Percentiles rank a stretch among this genome's conserved stretches.
Evolutionary conservation across 2,888 invertebrate species (phyloP).

Genomic region (Ichneumoninae sp.): DNA sequence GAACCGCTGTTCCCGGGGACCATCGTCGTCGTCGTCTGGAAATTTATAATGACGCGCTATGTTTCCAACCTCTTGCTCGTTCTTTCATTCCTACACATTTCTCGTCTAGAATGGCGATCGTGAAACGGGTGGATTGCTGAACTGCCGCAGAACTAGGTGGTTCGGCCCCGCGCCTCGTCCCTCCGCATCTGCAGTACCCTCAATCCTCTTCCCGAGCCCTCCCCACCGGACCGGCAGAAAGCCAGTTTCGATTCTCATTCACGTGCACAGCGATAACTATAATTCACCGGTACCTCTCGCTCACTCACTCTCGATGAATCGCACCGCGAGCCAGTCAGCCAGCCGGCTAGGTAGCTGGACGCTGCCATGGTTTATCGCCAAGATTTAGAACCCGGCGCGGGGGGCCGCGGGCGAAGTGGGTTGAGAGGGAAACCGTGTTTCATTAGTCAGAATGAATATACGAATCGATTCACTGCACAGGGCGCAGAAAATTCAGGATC

Average conservation of each 20-base stretch:
- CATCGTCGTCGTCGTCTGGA: conserved; percentile 47
- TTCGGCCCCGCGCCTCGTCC: conserved; percentile 1
- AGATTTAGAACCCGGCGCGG: conserved; percentile 58
- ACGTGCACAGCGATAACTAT: conserved; percentile 44
- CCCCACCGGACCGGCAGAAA: conserved; percentile 11
- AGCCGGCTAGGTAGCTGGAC: conserved; percentile 40
- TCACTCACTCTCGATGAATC: conserved; percentile 42
- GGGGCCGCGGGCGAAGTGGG: conserved; percentile 52
- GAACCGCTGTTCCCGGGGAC: conserved; percentile 45
- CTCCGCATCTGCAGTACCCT: conserved; percentile 16
- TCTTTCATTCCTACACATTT: conserved; percentile 1
- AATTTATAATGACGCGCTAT: conserved; percentile 48
- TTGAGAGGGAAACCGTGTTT: conserved; percentile 48
- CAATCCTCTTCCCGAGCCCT: conserved; percentile 40
- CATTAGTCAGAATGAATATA: conserved; percentile 30
- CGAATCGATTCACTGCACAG: conserved; percentile 35
- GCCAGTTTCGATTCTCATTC: conserved; percentile 50
- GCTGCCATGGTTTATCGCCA: conserved; percentile 59
- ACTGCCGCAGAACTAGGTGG: conserved; percentile 5
- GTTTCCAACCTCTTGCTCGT: neutral
- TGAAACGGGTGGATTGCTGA: conserved; percentile 31
- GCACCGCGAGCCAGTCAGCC: conserved; percentile 32
- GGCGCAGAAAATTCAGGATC: conserved; percentile 7
- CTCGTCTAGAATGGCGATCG: conserved; percentile 25
- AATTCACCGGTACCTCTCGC: conserved; percentile 35